Base-by-base conservation (phyloP, 2,888 invertebrate species). In the Heliconius ethilla region DNA sequence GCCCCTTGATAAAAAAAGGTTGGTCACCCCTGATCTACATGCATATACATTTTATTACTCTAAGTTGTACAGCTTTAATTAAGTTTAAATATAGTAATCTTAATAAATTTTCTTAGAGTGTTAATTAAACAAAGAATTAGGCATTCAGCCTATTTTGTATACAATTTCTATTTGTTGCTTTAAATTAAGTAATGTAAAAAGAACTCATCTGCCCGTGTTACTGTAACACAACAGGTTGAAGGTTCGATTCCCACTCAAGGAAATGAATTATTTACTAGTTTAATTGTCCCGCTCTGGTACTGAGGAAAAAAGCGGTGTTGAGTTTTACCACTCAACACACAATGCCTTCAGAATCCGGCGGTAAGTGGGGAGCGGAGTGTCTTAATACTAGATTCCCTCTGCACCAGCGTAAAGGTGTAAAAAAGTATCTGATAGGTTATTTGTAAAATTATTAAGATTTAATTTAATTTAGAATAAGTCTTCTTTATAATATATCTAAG, bases 31-130 rank as follows among this genome's bases (percentile, higher is more conserved):
- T 51, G 51, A 51, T 22, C 51, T 51, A 51, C 51, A 51, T 51
- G 51, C 18, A 67, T 67, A 33, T 15, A 59, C 37, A 72, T 33
- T 59, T 59, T 72, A 59, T 33, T 59, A 15, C 37, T 59, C 33
- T 59, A 37, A 37, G 59, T 72, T 7, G 15, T 59, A 59, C n/a
- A 15, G 33, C n/a, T 72, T 59, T 72, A 72, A 72, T 72, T 72
- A 33, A 59, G 25, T 55, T 3, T 70, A n/a, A 59, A 72, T 70
- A 18, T 70, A 5, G 29, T 13, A 22, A 33, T 29, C 29, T 29
- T 29, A 29, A 29, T 29, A 29, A 29, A 69, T 40, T 13, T 25
- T 40, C 25, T 69, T 45, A 18, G 9, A 45, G 10, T 40, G 69
- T 40, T 25, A 69, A 69, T 69, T 69, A 25, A 25, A 5, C n/a